Conservation (phyloP, 2,113 vertebrate genomes). For the Nematolebias whitei region DNA sequence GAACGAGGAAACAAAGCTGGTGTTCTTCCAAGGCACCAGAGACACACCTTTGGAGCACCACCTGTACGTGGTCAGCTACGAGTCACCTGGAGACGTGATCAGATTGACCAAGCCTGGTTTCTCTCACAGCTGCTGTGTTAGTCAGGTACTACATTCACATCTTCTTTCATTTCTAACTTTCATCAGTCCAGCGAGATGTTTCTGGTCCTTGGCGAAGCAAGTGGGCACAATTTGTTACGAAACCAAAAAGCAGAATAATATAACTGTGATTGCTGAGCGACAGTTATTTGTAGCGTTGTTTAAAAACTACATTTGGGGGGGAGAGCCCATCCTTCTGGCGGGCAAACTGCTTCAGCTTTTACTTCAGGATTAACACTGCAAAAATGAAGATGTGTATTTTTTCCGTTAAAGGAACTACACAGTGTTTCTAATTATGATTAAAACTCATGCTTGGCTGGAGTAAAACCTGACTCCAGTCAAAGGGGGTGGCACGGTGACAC, state of each 20-base stretch:
- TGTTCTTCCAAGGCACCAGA: constrained; percentile 95
- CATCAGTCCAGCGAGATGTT: not conserved
- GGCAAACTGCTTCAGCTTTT: not conserved
- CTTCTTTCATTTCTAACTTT: not conserved
- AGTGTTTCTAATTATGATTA: no score
- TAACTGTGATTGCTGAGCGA: no score
- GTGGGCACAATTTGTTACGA: no score
- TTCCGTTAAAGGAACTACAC: no score
- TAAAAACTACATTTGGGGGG: no score
- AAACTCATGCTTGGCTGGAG: no score
- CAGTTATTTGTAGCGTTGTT: no score
- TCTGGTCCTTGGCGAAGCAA: no score
- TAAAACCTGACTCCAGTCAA: no score
- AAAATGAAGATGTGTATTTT: not conserved
- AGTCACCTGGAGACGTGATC: constrained; percentile 86
- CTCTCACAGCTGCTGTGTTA: constrained; percentile 96
- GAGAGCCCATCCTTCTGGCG: no score
- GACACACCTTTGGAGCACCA: constrained; percentile 96
- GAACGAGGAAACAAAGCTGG: constrained; percentile 89
- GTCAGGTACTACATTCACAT: constrained; percentile 82
- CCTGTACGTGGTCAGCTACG: constrained; percentile 93
- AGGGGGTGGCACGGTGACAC: no score
- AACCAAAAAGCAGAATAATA: no score
- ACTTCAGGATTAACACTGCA: not conserved
- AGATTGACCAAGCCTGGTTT: constrained; percentile 91